These are phyloP conservation scores for Eulemur mongoz DNA, from an alignment of 2,797 vertebrate genomes.

Conservation along the genomic window DNA sequence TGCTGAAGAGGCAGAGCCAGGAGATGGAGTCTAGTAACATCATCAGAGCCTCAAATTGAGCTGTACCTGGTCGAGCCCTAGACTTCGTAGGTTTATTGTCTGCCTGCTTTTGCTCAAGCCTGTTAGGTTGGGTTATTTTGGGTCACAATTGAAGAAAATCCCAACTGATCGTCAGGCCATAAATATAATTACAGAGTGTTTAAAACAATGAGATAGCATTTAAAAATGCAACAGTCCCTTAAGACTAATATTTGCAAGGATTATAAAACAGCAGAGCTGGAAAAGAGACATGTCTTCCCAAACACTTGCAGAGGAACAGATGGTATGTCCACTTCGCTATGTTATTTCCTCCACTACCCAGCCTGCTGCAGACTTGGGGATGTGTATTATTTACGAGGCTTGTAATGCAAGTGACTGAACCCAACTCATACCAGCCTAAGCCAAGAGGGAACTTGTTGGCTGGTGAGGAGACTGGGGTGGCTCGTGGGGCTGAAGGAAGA, in stretches of 20 bases:
- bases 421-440: neutral
- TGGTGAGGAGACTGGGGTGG: neutral
- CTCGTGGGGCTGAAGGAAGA: neutral
- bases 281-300: neutral
- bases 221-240: neutral
- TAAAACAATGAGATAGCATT: conserved; percentile 39
- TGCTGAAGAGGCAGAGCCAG: neutral
- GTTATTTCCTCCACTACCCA: neutral
- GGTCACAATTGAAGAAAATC: neutral
- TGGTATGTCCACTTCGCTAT: neutral
- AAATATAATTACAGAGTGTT: conserved; percentile 5
- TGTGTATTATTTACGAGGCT: neutral
- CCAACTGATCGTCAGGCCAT: neutral
- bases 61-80: neutral
- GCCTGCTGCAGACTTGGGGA: neutral
- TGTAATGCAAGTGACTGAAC: neutral
- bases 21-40: neutral
- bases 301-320: neutral
- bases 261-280: neutral
- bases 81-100: neutral
- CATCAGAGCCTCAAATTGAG: neutral
- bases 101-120: neutral
- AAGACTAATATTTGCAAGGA: conserved; percentile 2
- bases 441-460: neutral
- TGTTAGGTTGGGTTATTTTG: neutral